These are phyloP conservation scores for Rhyacophila evoluta DNA, from an alignment of 2,888 invertebrate genomes.

Conservation along the genomic window DNA sequence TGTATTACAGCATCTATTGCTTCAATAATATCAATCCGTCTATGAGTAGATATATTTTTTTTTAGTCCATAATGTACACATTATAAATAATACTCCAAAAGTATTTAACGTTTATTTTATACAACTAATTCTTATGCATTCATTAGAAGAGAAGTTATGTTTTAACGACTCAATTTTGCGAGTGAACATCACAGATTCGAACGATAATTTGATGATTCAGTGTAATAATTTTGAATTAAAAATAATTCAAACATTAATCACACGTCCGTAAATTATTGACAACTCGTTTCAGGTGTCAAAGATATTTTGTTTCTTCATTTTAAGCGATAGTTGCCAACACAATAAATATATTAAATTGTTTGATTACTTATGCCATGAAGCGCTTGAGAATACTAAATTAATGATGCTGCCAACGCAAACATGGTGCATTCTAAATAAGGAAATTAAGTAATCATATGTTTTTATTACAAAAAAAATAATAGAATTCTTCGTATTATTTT, in stretches of 20 bases:
- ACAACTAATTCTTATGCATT: too few relatives aligned
- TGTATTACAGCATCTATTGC: too few relatives aligned
- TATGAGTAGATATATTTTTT: too few relatives aligned
- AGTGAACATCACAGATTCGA: background rate
- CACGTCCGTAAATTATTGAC: conserved; percentile 39
- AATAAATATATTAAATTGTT: background rate
- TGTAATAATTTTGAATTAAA: conserved; percentile 27
- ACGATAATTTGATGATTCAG: background rate
- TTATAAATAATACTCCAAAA: too few relatives aligned
- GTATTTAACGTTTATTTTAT: too few relatives aligned
- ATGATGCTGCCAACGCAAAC: background rate
- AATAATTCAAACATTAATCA: conserved; percentile 40
- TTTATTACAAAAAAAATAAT: too few relatives aligned
- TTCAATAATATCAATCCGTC: too few relatives aligned
- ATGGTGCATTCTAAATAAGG: background rate
- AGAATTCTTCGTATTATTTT: too few relatives aligned
- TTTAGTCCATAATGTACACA: too few relatives aligned
- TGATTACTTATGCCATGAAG: background rate
- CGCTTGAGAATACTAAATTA: background rate
- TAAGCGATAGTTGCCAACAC: conserved; percentile 30
- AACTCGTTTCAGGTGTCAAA: conserved; percentile 37
- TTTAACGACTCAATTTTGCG: too few relatives aligned
- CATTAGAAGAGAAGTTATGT: too few relatives aligned
- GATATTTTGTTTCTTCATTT: conserved; percentile 42
- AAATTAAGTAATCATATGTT: background rate